Conservation (phyloP, 2,797 vertebrate genomes). For the Malacoraja senta region DNA sequence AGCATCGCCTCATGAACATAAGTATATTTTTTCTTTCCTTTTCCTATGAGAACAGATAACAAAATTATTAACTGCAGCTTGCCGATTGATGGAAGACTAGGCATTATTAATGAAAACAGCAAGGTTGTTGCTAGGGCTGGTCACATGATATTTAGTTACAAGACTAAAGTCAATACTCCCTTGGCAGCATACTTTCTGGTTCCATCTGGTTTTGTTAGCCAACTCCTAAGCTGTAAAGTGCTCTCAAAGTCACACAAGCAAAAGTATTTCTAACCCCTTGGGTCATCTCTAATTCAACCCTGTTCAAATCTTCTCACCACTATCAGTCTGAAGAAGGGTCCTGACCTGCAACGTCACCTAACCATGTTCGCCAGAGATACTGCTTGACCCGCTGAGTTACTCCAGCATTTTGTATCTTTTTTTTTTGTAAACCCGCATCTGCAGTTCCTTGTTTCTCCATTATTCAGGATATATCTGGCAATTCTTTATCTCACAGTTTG, state of each 20-base stretch:
- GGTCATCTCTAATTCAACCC: background rate
- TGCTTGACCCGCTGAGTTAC: too few relatives aligned
- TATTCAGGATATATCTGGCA: background rate
- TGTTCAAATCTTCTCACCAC: background rate
- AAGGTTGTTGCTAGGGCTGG: background rate
- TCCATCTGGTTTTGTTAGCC: constrained; percentile 7
- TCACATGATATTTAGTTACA: constrained; percentile 40
- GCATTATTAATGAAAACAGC: background rate
- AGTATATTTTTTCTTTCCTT: background rate
- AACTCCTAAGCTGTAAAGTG: background rate
- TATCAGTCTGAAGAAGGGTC: too few relatives aligned
- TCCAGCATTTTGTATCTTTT: too few relatives aligned
- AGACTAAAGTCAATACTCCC: background rate
- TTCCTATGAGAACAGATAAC: background rate
- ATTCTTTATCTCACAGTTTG: background rate
- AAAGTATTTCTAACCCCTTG: background rate
- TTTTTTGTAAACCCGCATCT: too few relatives aligned
- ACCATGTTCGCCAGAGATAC: too few relatives aligned
- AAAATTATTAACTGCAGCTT: background rate
- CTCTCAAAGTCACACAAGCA: constrained; percentile 40
- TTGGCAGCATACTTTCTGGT: constrained; percentile 35
- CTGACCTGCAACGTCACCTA: too few relatives aligned
- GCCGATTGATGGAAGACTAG: background rate
- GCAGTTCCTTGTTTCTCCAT: background rate
- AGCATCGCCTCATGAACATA: background rate